phyloP scores from a whole-genome alignment of 2,797 vertebrate genomes.

The Amazona finschi region DNA sequence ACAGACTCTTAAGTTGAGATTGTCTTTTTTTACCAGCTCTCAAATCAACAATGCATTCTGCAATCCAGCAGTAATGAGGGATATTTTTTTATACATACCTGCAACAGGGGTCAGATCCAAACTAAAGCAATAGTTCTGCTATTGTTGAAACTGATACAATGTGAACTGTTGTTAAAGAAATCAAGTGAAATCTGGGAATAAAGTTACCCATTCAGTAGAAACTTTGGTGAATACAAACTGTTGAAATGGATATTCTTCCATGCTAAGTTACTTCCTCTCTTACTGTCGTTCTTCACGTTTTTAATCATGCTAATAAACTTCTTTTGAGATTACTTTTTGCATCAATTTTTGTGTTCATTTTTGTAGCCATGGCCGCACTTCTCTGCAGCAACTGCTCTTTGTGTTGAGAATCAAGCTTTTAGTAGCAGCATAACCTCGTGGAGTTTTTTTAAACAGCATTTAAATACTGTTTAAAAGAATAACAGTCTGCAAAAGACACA shows the following conservation, averaged over 20 bases:
- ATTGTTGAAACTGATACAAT: slow-evolving; percentile 8
- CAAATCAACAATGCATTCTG: slow-evolving; percentile 63
- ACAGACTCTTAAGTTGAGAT: slow-evolving; percentile 63
- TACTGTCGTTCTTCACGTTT: slow-evolving; percentile 77
- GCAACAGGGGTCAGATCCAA: slow-evolving; percentile 63
- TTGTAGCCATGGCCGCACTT: not conserved
- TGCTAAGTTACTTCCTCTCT: slow-evolving; percentile 66
- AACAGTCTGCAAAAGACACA: not conserved
- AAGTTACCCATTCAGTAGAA: slow-evolving; percentile 51
- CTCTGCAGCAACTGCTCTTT: not conserved
- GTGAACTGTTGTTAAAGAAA: slow-evolving; percentile 57
- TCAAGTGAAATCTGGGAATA: slow-evolving; percentile 68
- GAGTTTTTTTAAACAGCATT: not conserved
- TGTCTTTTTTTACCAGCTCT: slow-evolving; percentile 74
- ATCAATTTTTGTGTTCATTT: slow-evolving; percentile 60
- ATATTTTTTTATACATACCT: slow-evolving; percentile 78
- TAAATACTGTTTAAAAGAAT: not conserved
- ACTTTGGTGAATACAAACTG: slow-evolving; percentile 60
- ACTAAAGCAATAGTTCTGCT: slow-evolving; percentile 66
- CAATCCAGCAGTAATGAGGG: slow-evolving; percentile 62
- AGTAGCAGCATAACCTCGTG: not conserved
- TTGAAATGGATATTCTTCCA: slow-evolving; percentile 72
- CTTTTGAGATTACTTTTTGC: slow-evolving; percentile 75
- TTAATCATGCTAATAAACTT: slow-evolving; percentile 84
- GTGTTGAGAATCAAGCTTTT: not conserved